Base-by-base conservation (phyloP, 2,888 invertebrate genomes). In the Nycteola revayana region DNA sequence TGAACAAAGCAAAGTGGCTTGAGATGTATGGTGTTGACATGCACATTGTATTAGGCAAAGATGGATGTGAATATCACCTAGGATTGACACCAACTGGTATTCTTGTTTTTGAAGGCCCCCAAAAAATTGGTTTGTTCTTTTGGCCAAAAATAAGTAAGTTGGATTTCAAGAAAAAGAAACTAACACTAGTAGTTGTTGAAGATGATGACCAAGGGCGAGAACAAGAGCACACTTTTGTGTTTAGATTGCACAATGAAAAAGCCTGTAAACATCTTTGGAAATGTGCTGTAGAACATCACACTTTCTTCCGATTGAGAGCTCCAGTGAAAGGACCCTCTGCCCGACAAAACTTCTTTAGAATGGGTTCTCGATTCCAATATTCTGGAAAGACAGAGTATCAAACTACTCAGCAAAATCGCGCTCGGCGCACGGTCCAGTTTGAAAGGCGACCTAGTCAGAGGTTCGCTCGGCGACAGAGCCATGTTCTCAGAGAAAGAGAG, bases 231-330 rank as follows among this genome's bases (percentile, higher is more conserved):
- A 98, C 98, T 0, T 99, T 99, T 80, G 98, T 99, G 2, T 99
- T 99, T 82, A 92, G 96, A 37, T 88, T 99, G 54, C 94, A 96
- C 57, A 99, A 98, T 75, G 97, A 98, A 75, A 98, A 98, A 78
- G 98, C 99, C 1, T 98, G 98, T 77, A 99, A 99, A 80, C 99
- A 99, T 86, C 90, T 99, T 49, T 99, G 99, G 99, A 99, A 99
- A 84, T 99, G 99, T 90, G 99, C 99, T 11, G 96, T 99, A 0
- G 99, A 99, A 82, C 98, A 99, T 88, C 99, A 99, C 89, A 96
- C 98, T 1, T 99, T 99, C 90, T 99, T 99, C 92, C 93, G 99
- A 47, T 90, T 99, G 33, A 93, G 96, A 50, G 96, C 95, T 20
- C 95, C 96, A 0, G 94, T 95, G 0, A 96, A 96, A 76, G 95